Percentiles rank a stretch among this genome's conserved stretches.
These are phyloP conservation scores for Holcopasites calliopsidis DNA, from an alignment of 1,140 invertebrate species.

Conservation along the genomic window DNA sequence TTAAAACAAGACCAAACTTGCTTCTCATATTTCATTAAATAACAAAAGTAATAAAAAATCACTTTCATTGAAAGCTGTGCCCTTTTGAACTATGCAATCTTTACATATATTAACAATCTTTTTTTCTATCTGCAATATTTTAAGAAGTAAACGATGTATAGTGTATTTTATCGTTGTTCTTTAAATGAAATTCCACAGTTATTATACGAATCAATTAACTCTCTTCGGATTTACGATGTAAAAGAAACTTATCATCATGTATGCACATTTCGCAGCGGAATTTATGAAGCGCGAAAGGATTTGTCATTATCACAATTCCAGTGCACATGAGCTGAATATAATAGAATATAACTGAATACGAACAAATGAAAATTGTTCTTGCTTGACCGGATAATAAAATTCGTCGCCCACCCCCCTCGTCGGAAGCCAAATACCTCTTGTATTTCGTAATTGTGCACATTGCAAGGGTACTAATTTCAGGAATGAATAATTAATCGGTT, in stretches of 20 bases:
- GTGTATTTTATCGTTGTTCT: too few relatives aligned
- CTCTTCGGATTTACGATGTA: background rate
- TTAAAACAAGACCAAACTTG: too few relatives aligned
- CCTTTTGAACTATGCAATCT: too few relatives aligned
- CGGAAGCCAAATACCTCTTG: background rate
- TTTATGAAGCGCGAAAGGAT: background rate
- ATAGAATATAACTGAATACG: background rate
- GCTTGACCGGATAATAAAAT: background rate
- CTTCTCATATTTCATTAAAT: too few relatives aligned
- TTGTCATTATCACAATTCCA: background rate
- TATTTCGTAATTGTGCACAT: background rate
- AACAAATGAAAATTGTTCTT: background rate
- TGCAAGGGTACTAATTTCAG: background rate
- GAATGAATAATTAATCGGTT: constrained; percentile 1
- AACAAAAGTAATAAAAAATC: too few relatives aligned
- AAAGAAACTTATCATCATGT: background rate
- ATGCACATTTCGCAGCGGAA: background rate
- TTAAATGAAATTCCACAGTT: too few relatives aligned
- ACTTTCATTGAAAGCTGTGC: too few relatives aligned
- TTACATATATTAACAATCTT: too few relatives aligned
- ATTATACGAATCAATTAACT: too few relatives aligned
- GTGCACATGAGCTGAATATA: background rate
- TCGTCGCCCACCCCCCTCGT: too few relatives aligned
- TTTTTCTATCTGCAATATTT: too few relatives aligned
- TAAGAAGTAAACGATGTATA: too few relatives aligned